Percentiles rank a stretch among this genome's conserved stretches.
These are phyloP conservation scores for Tinea semifulvella DNA, from an alignment of 2,888 invertebrate genomes.

Conservation along the genomic window DNA sequence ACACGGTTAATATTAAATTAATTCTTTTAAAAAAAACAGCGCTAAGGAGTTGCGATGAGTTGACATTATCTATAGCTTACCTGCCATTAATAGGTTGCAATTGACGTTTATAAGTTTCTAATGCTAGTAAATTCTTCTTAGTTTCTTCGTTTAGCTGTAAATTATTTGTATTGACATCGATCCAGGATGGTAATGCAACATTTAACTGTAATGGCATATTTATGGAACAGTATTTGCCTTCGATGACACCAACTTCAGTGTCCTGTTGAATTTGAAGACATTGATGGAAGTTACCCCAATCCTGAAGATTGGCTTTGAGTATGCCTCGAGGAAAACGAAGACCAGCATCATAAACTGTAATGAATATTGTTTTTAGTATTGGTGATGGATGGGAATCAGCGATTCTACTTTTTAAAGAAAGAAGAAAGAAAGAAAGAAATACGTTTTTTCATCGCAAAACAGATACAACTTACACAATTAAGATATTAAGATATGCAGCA, in stretches of 20 bases:
- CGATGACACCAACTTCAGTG: constrained; percentile 25
- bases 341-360: constrained; percentile 38
- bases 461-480: too few species aligned
- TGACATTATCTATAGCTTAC: background rate
- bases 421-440: too few species aligned
- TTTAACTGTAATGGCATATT: constrained; percentile 25
- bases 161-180: background rate
- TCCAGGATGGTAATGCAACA: constrained; percentile 2
- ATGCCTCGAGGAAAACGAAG: constrained; percentile 36
- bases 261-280: constrained; percentile 28
- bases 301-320: constrained; percentile 24
- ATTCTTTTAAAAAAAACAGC: background rate
- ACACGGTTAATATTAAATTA: too few species aligned
- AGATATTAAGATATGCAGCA: too few species aligned
- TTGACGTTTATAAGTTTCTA: constrained; percentile 1
- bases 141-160: background rate
- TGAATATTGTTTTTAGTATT: background rate
- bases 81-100: background rate
- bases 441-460: too few species aligned
- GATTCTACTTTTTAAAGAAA: too few species aligned
- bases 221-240: constrained; percentile 45
- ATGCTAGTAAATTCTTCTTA: background rate
- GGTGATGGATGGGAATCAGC: too few species aligned
- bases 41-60: background rate
- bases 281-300: constrained; percentile 38